phyloP scores from a whole-genome alignment of 2,888 invertebrate genomes.

The Melipona bicolor region DNA sequence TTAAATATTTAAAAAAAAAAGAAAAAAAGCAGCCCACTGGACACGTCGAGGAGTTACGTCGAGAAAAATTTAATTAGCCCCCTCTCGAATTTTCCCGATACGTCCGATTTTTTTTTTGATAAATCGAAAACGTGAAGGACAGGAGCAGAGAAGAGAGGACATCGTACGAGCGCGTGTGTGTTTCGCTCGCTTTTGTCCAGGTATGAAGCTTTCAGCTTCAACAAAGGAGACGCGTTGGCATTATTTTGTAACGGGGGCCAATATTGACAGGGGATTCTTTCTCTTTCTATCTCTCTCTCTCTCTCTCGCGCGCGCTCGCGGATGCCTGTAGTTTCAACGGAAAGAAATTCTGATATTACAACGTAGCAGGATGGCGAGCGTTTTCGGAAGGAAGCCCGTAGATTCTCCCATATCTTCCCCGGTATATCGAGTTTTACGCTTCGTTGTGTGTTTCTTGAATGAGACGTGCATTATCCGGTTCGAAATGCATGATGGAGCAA shows the following conservation, averaged over 20 bases:
- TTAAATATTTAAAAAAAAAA: no score
- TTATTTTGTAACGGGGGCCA: slow-evolving; percentile 43
- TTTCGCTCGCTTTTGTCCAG: slow-evolving; percentile 23
- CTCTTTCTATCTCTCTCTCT: not conserved
- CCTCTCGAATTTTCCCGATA: no score
- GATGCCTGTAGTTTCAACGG: slow-evolving; percentile 1
- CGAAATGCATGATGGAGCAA: slow-evolving; percentile 5
- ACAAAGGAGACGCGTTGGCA: slow-evolving; percentile 12
- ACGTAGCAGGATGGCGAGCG: slow-evolving; percentile 4
- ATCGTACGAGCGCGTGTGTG: not conserved
- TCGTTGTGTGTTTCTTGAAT: slow-evolving; percentile 24
- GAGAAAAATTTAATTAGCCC: no score
- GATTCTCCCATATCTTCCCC: not conserved
- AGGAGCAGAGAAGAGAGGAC: not conserved
- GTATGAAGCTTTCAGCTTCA: slow-evolving; percentile 18
- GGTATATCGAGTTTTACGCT: slow-evolving; percentile 29
- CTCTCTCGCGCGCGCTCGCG: no score
- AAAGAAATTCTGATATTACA: slow-evolving; percentile 27
- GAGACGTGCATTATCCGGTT: slow-evolving; percentile 21
- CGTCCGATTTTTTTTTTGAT: no score
- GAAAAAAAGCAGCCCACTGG: no score
- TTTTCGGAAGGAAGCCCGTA: not conserved
- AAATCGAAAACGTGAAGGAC: not conserved
- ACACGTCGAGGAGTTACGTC: no score
- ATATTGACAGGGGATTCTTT: slow-evolving; percentile 24